These are phyloP conservation scores for Acleris laterana DNA, from an alignment of 2,888 invertebrate genomes.

Conservation along the genomic window DNA sequence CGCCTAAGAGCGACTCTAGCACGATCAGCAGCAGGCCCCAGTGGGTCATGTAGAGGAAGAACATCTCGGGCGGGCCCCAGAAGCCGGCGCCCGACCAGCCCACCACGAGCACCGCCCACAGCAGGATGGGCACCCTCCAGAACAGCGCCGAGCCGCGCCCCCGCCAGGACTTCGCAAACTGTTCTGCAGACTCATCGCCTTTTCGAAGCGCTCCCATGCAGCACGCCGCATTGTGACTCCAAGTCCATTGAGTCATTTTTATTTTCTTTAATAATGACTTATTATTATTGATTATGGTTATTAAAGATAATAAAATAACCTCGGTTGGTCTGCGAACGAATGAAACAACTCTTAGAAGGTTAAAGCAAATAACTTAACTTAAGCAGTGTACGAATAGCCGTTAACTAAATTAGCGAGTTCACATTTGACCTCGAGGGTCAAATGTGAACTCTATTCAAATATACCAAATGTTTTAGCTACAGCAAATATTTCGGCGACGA, in stretches of 20 bases:
- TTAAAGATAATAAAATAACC: neutral
- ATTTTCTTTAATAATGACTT: slow-evolving; percentile 18
- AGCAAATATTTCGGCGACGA: too few species aligned
- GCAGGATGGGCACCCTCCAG: slow-evolving; percentile 72
- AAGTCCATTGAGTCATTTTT: slow-evolving; percentile 55
- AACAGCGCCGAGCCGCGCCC: slow-evolving; percentile 62
- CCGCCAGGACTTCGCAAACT: slow-evolving; percentile 62
- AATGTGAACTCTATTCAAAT: too few species aligned
- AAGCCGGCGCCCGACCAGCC: slow-evolving; percentile 65
- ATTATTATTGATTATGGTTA: slow-evolving; percentile 8
- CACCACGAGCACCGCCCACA: slow-evolving; percentile 63
- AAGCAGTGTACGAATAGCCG: slow-evolving; percentile 16
- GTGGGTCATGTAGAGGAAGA: slow-evolving; percentile 83
- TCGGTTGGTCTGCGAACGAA: slow-evolving; percentile 13
- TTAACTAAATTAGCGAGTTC: slow-evolving; percentile 27
- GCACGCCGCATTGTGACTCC: slow-evolving; percentile 60
- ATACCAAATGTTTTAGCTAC: too few species aligned
- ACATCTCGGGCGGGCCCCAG: slow-evolving; percentile 75
- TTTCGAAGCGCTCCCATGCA: slow-evolving; percentile 59
- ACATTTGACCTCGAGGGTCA: slow-evolving; percentile 12
- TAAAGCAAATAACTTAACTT: slow-evolving; percentile 14
- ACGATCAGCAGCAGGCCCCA: slow-evolving; percentile 78
- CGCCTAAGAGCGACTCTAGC: slow-evolving; percentile 67
- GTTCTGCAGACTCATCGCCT: slow-evolving; percentile 57
- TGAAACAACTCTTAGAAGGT: neutral